These are phyloP conservation scores for Coryphaenoides rupestris DNA, from an alignment of 2,113 vertebrate species.

Conservation along the genomic window DNA sequence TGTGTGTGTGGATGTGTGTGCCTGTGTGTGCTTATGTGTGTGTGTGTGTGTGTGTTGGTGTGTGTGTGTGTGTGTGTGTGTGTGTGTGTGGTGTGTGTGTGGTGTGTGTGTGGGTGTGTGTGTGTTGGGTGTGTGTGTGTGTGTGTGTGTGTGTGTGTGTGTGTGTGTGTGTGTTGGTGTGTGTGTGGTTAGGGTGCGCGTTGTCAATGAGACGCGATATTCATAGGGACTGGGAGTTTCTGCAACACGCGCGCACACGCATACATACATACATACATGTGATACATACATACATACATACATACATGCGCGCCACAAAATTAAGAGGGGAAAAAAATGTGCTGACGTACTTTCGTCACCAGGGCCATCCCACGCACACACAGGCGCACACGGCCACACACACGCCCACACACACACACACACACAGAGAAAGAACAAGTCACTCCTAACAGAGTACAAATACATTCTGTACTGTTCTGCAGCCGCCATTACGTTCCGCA, in stretches of 20 bases:
- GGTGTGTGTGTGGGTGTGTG: conserved; percentile 11
- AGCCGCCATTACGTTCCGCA: conserved; percentile 39
- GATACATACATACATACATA: conserved; percentile 33
- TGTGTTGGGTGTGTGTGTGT: conserved; percentile 24
- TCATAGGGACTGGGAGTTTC: conserved; percentile 10
- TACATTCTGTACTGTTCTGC: conserved; percentile 28
- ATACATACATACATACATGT: no score
- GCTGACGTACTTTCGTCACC: conserved; percentile 17
- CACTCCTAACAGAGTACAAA: conserved; percentile 22
- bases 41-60: no score
- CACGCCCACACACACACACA: no score
- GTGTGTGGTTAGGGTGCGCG: conserved; percentile 24
- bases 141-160: conserved; percentile 14
- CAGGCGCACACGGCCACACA: no score
- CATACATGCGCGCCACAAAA: conserved; percentile 21
- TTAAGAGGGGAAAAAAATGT: not conserved
- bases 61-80: not conserved
- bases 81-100: conserved; percentile 2
- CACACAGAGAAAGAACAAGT: not conserved
- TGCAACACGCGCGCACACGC: no score
- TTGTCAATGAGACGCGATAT: conserved; percentile 31
- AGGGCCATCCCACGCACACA: not conserved
- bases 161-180: conserved; percentile 54
- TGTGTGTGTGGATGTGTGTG: no score
- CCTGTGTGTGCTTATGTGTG: no score